A percentile compares a stretch with the other conserved stretches of the same genome.
Evolutionary conservation across 2,797 vertebrate species (phyloP).

Genomic region (Podargus strigoides): DNA sequence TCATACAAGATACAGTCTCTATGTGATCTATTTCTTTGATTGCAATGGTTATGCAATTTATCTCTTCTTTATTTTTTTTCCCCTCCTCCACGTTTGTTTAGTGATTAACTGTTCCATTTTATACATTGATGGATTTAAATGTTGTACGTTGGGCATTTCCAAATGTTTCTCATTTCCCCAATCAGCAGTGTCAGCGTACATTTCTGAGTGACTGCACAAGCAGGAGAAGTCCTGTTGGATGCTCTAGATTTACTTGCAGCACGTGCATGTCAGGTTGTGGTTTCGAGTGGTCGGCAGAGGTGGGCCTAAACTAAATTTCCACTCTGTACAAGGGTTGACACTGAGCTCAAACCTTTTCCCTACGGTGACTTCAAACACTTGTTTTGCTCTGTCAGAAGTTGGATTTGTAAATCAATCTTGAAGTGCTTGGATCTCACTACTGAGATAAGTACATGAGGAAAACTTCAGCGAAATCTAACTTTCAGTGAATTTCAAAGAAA

Average conservation of each 20-base stretch:
- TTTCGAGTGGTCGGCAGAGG: neutral
- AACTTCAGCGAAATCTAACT: neutral
- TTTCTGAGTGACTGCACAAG: neutral
- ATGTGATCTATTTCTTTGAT: neutral
- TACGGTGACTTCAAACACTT: neutral
- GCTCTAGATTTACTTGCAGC: neutral
- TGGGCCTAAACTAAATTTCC: neutral
- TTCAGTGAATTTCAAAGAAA: neutral
- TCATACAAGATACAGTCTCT: neutral
- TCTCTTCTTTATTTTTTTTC: neutral
- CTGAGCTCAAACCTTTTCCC: neutral
- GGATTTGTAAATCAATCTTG: neutral
- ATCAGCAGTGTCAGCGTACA: rapidly evolving
- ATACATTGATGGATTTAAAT: neutral
- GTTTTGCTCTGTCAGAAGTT: neutral
- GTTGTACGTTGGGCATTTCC: neutral
- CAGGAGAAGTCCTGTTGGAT: neutral
- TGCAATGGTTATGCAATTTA: neutral
- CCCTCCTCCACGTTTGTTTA: neutral
- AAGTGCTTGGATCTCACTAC: neutral
- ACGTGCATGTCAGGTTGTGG: neutral
- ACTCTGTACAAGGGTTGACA: neutral
- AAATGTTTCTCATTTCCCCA: neutral
- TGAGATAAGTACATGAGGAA: neutral
- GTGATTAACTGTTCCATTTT: neutral